These are phyloP conservation scores for Drosophila parvula DNA, from an alignment of 1,140 invertebrate genomes.

Conservation along the genomic window DNA sequence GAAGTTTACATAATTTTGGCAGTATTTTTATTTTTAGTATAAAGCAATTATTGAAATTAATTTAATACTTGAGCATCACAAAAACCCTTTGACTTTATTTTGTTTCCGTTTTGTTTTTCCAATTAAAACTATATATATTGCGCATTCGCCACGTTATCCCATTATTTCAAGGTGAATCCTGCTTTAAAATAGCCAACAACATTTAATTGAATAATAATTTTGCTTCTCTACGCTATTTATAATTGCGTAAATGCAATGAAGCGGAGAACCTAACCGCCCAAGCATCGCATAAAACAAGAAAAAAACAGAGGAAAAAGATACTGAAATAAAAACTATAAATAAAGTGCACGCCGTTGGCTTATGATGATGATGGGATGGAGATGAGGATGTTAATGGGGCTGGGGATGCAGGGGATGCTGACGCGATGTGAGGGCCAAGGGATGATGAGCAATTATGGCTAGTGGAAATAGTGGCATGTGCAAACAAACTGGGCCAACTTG, in stretches of 20 bases:
- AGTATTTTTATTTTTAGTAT: neutral
- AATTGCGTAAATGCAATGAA: constrained; percentile 72
- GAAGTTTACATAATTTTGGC: neutral
- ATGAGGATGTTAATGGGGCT: constrained; percentile 23
- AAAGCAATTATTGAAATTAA: no score
- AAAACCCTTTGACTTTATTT: neutral
- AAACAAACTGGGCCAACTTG: constrained; percentile 64
- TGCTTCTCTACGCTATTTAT: constrained; percentile 47
- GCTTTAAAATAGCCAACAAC: constrained; percentile 44
- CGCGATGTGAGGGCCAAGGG: constrained; percentile 25
- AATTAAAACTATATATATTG: constrained; percentile 3
- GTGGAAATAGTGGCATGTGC: constrained; percentile 54
- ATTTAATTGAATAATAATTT: constrained; percentile 66
- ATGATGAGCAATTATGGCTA: constrained; percentile 68
- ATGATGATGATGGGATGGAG: constrained; percentile 27
- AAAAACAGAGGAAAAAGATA: constrained; percentile 22
- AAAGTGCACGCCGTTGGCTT: constrained; percentile 53
- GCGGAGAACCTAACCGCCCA: constrained; percentile 49
- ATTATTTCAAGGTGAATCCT: constrained; percentile 56
- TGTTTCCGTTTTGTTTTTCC: no score
- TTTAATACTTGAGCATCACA: neutral
- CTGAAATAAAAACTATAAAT: constrained; percentile 57
- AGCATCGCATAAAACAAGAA: constrained; percentile 44
- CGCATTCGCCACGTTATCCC: constrained; percentile 25
- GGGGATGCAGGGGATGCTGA: neutral